Base-by-base conservation (phyloP, 1,140 invertebrate genomes). In the Euglossa dilemma region DNA sequence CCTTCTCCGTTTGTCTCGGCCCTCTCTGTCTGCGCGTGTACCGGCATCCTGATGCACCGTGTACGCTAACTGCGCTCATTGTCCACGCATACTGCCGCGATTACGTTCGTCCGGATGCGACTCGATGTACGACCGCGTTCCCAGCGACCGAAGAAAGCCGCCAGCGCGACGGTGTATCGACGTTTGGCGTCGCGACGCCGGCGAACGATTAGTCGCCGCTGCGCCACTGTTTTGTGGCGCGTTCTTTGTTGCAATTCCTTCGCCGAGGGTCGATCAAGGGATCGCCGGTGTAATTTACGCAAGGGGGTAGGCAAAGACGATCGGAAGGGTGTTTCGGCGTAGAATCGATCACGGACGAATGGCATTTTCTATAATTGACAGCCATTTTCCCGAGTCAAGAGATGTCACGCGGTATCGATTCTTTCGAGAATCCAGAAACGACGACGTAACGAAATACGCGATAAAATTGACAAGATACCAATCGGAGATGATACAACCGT, bases 61-160 rank as follows among this genome's bases (percentile, higher is more conserved):
- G 71, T 71, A 57, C 70, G 52, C 64, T 87, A 87, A 86, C 80
- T 75, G 70, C 57, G 75, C 85, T 64, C 59, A 87, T 87, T 87
- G 80, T 87, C 74, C 75, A 28, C 23, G 25, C 43, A 50, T 23
- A 70, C 54, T 36, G 50, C 20, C 61, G 73, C 83, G 83, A 82
- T 75, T 75, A 61, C 67, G 64, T 59, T 69, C 59, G 45, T 59
- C 71, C 64, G 73, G 52, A 61, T 61, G 50, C 56, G 47, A 14
- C 50, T 57, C 73, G 84, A 61, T 52, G 47, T 16, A 36, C 67
- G 56, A 28, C 61, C n/a, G 72, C 36, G 72, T 59, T 61, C 52
- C 28, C 18, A 52, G 36, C 28, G 71, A 36, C 45, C 28, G 75
- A 63, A 70, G 28, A 43, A 76, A 25, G 6, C 36, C 6, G 8